Evolutionary conservation across 2,113 vertebrate species (phyloP).

Genomic region (Eulemur macaco): DNA sequence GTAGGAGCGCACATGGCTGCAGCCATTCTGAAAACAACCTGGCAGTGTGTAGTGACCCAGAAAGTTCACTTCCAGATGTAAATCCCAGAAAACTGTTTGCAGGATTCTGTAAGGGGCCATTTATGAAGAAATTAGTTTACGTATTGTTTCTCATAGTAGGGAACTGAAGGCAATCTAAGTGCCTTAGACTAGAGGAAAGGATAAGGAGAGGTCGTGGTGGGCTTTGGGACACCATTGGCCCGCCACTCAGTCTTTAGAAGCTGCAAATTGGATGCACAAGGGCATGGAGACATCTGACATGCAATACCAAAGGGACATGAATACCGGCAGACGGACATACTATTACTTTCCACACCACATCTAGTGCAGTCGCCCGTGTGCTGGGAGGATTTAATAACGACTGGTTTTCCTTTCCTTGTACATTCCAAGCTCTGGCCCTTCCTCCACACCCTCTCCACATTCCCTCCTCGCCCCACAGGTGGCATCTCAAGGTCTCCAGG

Average conservation of each 20-base stretch:
- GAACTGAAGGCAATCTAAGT: background rate
- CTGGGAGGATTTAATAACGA: background rate
- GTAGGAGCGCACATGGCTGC: no score
- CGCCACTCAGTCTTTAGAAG: background rate
- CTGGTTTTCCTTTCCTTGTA: background rate
- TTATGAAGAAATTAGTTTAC: background rate
- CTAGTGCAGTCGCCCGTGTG: background rate
- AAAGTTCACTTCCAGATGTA: background rate
- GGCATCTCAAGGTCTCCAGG: background rate
- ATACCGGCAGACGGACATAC: background rate
- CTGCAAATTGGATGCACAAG: background rate
- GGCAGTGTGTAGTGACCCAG: background rate
- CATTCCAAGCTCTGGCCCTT: background rate
- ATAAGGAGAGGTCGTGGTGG: background rate
- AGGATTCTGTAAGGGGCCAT: background rate
- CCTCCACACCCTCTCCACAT: background rate
- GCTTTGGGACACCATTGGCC: background rate
- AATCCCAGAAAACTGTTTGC: background rate
- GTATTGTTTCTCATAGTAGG: background rate
- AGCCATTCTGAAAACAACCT: background rate
- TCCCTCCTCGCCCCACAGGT: background rate
- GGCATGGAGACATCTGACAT: background rate
- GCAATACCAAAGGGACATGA: background rate
- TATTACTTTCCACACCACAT: background rate
- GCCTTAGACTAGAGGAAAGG: background rate